Conservation (phyloP, 1,140 invertebrate species). For the Drosophila tristis region DNA sequence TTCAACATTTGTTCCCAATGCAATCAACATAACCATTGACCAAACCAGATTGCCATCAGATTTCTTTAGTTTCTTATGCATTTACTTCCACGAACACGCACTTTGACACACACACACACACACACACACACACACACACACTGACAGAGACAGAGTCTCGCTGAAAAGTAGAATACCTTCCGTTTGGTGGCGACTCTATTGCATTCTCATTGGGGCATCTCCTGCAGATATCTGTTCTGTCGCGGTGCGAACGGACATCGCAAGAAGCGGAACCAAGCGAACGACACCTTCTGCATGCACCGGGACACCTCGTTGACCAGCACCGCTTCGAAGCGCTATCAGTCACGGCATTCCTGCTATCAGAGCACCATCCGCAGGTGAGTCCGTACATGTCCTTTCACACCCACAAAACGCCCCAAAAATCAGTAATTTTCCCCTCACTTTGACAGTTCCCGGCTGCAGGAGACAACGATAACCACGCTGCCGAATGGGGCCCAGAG, state of each 20-base stretch:
- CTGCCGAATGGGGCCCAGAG: slow-evolving; percentile 68
- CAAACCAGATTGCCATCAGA: no score
- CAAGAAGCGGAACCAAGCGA: slow-evolving; percentile 72
- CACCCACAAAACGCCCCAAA: background rate
- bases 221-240: slow-evolving; percentile 78
- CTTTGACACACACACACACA: no score
- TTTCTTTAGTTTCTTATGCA: no score
- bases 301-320: slow-evolving; percentile 82
- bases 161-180: no score
- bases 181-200: no score
- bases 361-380: slow-evolving; percentile 81
- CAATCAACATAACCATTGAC: no score
- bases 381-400: slow-evolving; percentile 12
- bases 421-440: background rate
- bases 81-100: no score
- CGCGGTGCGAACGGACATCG: slow-evolving; percentile 63
- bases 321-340: slow-evolving; percentile 78
- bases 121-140: no score
- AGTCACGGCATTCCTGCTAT: slow-evolving; percentile 75
- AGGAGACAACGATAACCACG: slow-evolving; percentile 78
- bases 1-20: no score
- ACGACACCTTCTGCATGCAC: slow-evolving; percentile 80
- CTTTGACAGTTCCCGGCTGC: slow-evolving; percentile 61
- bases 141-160: no score
- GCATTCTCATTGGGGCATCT: background rate